Conservation (phyloP, 2,888 invertebrate genomes). For the Agrypnus murinus region DNA sequence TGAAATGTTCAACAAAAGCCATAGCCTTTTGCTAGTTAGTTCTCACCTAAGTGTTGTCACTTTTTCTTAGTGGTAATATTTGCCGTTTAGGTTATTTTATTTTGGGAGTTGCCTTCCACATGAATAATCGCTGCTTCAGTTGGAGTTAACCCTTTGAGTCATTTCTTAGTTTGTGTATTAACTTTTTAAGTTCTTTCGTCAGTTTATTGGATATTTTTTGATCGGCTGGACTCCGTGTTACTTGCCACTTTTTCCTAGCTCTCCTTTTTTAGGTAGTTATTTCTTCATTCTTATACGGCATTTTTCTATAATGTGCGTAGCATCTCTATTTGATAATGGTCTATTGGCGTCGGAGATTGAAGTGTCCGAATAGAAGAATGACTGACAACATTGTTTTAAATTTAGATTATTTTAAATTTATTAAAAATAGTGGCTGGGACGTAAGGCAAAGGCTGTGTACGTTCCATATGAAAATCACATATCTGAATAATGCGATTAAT, state of each 20-base stretch:
- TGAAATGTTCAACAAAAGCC: conserved; percentile 11
- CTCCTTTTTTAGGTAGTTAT: not conserved
- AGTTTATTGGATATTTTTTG: not conserved
- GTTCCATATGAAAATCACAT: no score
- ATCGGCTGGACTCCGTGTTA: not conserved
- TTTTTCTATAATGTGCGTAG: not conserved
- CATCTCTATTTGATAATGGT: no score
- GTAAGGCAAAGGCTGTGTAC: no score
- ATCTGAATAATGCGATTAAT: no score
- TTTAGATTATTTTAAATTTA: no score
- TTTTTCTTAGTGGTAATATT: conserved; percentile 21
- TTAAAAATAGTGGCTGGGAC: no score
- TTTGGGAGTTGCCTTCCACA: conserved; percentile 1
- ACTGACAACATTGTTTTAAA: no score
- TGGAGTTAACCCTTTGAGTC: not conserved
- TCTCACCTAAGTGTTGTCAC: conserved; percentile 5
- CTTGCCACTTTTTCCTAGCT: not conserved
- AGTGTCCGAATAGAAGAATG: no score
- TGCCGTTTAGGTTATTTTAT: conserved; percentile 15
- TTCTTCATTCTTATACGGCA: conserved; percentile 1
- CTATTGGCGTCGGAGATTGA: no score
- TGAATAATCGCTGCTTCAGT: conserved; percentile 8
- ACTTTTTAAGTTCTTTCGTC: conserved; percentile 1
- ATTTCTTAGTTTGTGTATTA: not conserved
- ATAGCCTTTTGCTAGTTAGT: conserved; percentile 8